phyloP scores from a whole-genome alignment of 2,113 vertebrate species.

The Clarias batrachus region DNA sequence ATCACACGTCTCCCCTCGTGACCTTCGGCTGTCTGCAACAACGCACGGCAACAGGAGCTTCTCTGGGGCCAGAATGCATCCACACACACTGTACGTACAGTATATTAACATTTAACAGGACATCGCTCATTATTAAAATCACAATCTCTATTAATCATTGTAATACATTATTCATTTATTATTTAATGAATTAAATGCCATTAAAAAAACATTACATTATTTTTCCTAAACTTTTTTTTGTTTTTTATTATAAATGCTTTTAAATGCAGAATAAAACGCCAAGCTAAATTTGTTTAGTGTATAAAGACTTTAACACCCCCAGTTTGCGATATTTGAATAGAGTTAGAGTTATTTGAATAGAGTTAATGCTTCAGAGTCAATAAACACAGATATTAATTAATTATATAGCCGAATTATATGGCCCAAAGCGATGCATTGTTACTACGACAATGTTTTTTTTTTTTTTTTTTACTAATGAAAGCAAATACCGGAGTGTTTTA shows the following conservation, averaged over 20 bases:
- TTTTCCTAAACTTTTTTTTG: background rate
- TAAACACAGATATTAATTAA: constrained; percentile 23
- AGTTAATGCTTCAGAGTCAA: background rate
- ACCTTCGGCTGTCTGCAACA: constrained; percentile 68
- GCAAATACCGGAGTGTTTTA: background rate
- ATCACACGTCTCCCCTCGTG: constrained; percentile 68
- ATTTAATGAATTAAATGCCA: background rate
- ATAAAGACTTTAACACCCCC: background rate
- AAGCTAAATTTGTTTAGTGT: background rate
- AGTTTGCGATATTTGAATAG: background rate
- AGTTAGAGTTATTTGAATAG: no score
- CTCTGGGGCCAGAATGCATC: background rate
- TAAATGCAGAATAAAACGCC: background rate
- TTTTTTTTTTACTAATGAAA: background rate
- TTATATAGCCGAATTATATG: background rate
- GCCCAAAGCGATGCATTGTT: background rate
- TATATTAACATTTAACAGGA: background rate
- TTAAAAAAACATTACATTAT: background rate
- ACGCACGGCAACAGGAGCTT: constrained; percentile 15
- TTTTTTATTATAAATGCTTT: background rate
- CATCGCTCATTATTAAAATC: background rate
- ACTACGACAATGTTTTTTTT: background rate
- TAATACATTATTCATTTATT: background rate
- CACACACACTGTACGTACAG: background rate
- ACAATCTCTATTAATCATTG: background rate